Conservation (phyloP, 1,140 invertebrate genomes). For the Harpegnathos saltator region DNA sequence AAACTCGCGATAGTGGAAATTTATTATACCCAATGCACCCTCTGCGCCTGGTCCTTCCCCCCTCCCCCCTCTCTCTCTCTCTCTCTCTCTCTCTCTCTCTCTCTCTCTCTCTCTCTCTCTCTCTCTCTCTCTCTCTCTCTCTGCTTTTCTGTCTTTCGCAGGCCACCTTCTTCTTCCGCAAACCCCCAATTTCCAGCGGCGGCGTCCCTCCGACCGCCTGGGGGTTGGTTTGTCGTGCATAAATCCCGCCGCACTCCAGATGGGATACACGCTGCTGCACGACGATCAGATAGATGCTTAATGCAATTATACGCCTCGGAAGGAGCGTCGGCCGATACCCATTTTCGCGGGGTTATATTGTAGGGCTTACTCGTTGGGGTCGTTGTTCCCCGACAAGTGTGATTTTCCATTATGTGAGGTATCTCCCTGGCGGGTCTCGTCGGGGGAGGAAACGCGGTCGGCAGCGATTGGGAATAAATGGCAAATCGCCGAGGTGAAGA, state of each 20-base stretch:
- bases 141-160: no score
- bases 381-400: background rate
- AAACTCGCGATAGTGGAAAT: slow-evolving; percentile 66
- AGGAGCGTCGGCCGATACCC: slow-evolving; percentile 21
- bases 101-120: background rate
- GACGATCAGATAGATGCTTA: slow-evolving; percentile 58
- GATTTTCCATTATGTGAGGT: background rate
- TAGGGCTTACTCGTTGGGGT: background rate
- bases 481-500: no score
- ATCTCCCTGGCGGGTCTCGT: no score
- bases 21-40: slow-evolving; percentile 59
- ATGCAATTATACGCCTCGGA: slow-evolving; percentile 55
- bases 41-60: no score
- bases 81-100: background rate
- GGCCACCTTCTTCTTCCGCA: slow-evolving; percentile 5
- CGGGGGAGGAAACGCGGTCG: no score
- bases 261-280: slow-evolving; percentile 37
- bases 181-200: background rate
- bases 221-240: slow-evolving; percentile 46
- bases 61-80: no score
- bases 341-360: slow-evolving; percentile 31
- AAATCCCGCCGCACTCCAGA: slow-evolving; percentile 48
- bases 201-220: background rate
- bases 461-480: no score
- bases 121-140: no score